phyloP scores from a whole-genome alignment of 2,888 invertebrate species.

The Orthosia gracilis region DNA sequence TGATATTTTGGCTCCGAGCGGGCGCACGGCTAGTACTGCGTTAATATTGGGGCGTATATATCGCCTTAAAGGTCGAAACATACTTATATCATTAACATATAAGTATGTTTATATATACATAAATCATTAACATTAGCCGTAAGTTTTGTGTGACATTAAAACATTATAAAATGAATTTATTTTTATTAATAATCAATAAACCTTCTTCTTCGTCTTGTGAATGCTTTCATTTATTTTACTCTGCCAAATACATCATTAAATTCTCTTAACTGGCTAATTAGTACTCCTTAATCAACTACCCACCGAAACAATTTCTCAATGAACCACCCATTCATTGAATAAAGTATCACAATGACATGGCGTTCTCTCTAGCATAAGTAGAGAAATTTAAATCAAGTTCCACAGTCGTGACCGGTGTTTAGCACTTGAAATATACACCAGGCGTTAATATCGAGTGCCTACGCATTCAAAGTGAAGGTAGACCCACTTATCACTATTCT shows the following conservation, averaged over 20 bases:
- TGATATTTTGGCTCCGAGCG: too few relatives aligned
- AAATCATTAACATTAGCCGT: not conserved
- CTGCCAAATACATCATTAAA: not conserved
- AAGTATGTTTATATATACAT: too few relatives aligned
- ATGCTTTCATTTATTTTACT: slow-evolving; percentile 35
- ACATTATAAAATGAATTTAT: too few relatives aligned
- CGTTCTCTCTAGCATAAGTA: slow-evolving; percentile 27
- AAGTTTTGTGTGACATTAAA: slow-evolving; percentile 5
- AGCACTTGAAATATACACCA: slow-evolving; percentile 37
- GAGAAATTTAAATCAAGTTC: slow-evolving; percentile 54
- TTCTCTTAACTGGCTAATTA: not conserved
- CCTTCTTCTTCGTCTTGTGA: not conserved
- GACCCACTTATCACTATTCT: slow-evolving; percentile 26
- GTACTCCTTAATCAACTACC: not conserved
- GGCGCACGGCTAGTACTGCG: too few relatives aligned
- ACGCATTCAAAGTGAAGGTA: slow-evolving; percentile 26
- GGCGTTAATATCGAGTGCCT: slow-evolving; percentile 34
- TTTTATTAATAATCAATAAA: too few relatives aligned
- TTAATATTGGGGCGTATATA: too few relatives aligned
- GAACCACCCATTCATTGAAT: slow-evolving; percentile 22
- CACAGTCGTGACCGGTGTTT: slow-evolving; percentile 31
- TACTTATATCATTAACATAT: too few relatives aligned
- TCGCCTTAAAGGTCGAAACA: too few relatives aligned
- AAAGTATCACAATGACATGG: slow-evolving; percentile 24
- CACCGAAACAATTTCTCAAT: slow-evolving; percentile 2